Evolutionary conservation across 2,113 vertebrate species (phyloP).

Genomic region (Mystacornis crossleyi): DNA sequence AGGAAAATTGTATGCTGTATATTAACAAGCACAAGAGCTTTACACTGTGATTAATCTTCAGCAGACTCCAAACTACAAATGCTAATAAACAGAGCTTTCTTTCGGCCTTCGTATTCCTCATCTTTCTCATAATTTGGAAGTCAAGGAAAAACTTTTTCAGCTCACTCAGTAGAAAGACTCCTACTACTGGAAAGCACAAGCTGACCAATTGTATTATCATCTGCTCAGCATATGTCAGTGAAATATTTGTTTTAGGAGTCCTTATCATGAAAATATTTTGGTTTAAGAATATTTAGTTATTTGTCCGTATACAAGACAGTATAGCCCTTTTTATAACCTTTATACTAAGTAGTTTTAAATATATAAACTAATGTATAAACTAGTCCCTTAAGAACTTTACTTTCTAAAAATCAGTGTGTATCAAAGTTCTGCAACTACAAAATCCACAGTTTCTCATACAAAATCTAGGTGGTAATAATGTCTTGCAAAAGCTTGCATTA

Average conservation of each 20-base stretch:
- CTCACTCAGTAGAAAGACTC: neutral
- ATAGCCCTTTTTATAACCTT: neutral
- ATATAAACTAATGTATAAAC: neutral
- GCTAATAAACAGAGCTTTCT: neutral
- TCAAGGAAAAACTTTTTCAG: neutral
- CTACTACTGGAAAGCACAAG: neutral
- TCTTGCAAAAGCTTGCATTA: neutral
- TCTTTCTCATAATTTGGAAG: neutral
- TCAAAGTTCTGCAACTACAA: neutral
- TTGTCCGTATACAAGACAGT: neutral
- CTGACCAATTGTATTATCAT: neutral
- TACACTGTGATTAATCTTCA: neutral
- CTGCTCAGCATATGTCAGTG: neutral
- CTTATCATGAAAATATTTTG: neutral
- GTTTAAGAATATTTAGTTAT: neutral
- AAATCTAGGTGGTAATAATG: neutral
- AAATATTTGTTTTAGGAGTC: neutral
- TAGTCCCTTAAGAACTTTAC: neutral
- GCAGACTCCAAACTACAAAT: neutral
- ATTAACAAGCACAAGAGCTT: neutral
- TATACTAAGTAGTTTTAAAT: neutral
- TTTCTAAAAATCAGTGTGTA: neutral
- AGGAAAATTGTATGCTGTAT: neutral
- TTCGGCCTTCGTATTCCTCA: neutral
- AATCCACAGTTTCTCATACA: neutral